phyloP scores from a whole-genome alignment of 37 sponge, comb jelly and placozoan species.

The Beroe ovata region DNA sequence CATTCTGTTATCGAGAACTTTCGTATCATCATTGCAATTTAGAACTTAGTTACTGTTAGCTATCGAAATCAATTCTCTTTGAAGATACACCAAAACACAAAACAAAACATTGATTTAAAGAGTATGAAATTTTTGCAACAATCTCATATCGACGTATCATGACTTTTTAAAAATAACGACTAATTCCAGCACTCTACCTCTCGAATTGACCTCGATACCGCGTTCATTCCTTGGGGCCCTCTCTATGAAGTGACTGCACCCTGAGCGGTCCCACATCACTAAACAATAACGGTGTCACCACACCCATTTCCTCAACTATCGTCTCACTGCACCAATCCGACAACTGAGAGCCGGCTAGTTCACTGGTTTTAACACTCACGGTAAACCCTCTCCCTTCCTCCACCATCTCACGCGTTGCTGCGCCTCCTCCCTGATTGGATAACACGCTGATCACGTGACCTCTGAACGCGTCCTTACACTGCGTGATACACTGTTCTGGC shows the following conservation, averaged over 20 bases:
- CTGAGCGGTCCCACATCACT: constrained; percentile 22
- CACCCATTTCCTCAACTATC: background rate
- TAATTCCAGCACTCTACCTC: too few species aligned
- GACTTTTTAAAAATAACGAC: too few species aligned
- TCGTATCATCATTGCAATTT: too few species aligned
- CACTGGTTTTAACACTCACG: constrained; percentile 23
- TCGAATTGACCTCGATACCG: too few species aligned
- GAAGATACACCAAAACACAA: too few species aligned
- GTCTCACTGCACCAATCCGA: constrained; percentile 18
- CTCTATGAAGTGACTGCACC: constrained; percentile 5
- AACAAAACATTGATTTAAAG: too few species aligned
- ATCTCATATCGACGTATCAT: too few species aligned
- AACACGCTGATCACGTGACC: constrained; percentile 40
- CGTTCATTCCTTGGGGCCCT: too few species aligned
- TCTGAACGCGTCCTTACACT: constrained; percentile 32
- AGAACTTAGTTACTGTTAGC: too few species aligned
- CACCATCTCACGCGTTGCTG: background rate
- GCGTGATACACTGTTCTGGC: background rate
- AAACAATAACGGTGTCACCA: background rate
- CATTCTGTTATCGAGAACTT: too few species aligned
- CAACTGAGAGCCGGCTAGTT: constrained; percentile 35
- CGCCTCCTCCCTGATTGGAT: background rate
- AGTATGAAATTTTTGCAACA: too few species aligned
- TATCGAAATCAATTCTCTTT: too few species aligned
- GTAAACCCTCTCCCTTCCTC: constrained; percentile 19